A percentile compares a stretch with the other conserved stretches of the same genome.
Conservation (phyloP, 2,797 vertebrate species). For the Hyperoplus immaculatus region DNA sequence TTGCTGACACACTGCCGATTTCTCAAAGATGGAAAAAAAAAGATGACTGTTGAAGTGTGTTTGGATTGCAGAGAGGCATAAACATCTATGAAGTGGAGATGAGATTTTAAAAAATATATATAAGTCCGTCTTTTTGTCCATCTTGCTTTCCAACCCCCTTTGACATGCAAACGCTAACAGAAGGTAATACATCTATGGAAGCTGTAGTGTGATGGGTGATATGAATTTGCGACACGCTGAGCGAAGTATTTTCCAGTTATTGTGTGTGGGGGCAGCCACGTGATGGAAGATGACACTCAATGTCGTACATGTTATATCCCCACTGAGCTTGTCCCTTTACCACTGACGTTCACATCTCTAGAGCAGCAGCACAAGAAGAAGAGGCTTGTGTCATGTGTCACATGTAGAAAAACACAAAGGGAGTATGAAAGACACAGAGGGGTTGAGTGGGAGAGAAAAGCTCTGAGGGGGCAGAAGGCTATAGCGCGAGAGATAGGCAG, state of each 20-base stretch:
- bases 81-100: conserved; percentile 51
- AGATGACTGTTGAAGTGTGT: conserved; percentile 44
- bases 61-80: conserved; percentile 50
- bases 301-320: conserved; percentile 27
- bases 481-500: conserved; percentile 18
- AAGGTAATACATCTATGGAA: conserved; percentile 60
- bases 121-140: conserved; percentile 21
- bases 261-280: conserved; percentile 44
- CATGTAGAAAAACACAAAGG: conserved; percentile 23
- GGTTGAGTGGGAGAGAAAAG: neutral
- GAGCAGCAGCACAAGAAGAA: conserved; percentile 14
- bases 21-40: conserved; percentile 27
- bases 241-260: conserved; percentile 45
- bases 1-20: conserved; percentile 61
- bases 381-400: conserved; percentile 36
- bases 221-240: conserved; percentile 24
- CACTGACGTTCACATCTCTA: conserved; percentile 18
- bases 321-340: conserved; percentile 13
- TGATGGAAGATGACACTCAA: conserved; percentile 39
- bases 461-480: conserved; percentile 30
- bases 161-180: conserved; percentile 71
- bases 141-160: conserved; percentile 11
- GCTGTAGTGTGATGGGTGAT: conserved; percentile 40
- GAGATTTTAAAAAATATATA: conserved; percentile 4
- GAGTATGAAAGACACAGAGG: conserved; percentile 13